Evolutionary conservation across 2,797 vertebrate species (phyloP), one percentile per base, ranked within the genome.

Genomic region (Lindbergichthys nudifrons): DNA sequence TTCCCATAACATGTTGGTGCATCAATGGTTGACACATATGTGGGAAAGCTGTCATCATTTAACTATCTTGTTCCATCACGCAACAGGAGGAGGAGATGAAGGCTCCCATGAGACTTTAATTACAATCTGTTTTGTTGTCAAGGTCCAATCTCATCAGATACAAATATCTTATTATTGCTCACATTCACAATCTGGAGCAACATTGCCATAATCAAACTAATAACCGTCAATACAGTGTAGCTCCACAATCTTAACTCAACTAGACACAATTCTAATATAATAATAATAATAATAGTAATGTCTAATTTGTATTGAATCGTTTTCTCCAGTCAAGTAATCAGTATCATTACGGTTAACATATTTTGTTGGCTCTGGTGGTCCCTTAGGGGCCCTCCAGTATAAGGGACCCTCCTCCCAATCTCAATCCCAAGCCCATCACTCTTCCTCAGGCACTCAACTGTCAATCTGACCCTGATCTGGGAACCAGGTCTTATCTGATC

Each of bases 401-500:
- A 73, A 82, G 58, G 66, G 86, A 82, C 63, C 83, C 83, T 78
- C 89, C 82, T 88, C 76, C 88, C 79, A 87, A 84, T 88, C 83
- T 62, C 88, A 83, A 89, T 89, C 87, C 89, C 92, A 94, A 94
- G 89, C 93, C 90, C 91, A 94, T 95, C 91, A 93, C 85, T 95
- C 93, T 94, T 93, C 91, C 84, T 89, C 67, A 72, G 86, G 83
- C 90, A 89, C 87, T 90, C 90, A 93, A 88, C 89, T 94, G 93
- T 94, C 93, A 93, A 93, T 94, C 89, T 82, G 77, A 87, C 77
- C 83, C 76, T 79, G 90, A 93, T 95, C 85, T 95, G 94, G 92
- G 94, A 95, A 91, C 82, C 83, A 58, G 3, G 61, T 68, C 87
- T 94, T 94, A 94, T 94, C 94, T 93, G 94, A 95, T 95, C 85